Conservation (phyloP, 2,888 invertebrate genomes). For the Julus scanicus region DNA sequence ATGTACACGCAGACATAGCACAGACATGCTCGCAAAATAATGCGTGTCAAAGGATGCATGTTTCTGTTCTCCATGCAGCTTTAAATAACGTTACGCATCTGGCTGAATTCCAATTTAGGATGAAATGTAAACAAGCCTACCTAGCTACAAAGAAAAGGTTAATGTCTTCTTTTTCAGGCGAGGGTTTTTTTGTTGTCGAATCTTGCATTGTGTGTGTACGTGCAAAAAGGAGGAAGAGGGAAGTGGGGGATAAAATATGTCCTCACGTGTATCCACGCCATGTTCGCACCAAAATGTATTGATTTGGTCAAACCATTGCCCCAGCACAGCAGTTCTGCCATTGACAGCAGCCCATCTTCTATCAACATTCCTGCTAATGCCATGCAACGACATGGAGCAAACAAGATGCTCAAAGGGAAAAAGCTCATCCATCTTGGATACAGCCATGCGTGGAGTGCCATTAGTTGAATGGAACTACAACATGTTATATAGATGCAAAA, state of each 20-base stretch:
- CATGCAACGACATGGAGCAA: neutral
- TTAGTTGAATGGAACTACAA: neutral
- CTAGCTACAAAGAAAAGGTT: neutral
- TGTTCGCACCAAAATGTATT: neutral
- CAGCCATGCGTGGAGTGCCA: neutral
- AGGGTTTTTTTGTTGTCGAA: neutral
- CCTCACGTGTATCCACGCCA: neutral
- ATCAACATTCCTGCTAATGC: neutral
- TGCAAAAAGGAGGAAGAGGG: too few species aligned
- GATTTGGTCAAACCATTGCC: neutral
- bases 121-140: neutral
- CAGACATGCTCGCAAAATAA: neutral
- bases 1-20: neutral
- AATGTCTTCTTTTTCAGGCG: conserved; percentile 11
- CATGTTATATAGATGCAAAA: neutral
- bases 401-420: neutral
- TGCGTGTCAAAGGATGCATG: conserved; percentile 1
- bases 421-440: neutral
- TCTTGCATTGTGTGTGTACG: neutral
- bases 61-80: neutral
- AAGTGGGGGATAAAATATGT: too few species aligned
- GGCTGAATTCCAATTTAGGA: neutral
- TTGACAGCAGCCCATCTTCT: neutral
- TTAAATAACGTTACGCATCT: conserved; percentile 19
- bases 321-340: neutral